These are phyloP conservation scores for Chascanopsetta lugubris DNA, from an alignment of 2,113 vertebrate species.

Conservation along the genomic window DNA sequence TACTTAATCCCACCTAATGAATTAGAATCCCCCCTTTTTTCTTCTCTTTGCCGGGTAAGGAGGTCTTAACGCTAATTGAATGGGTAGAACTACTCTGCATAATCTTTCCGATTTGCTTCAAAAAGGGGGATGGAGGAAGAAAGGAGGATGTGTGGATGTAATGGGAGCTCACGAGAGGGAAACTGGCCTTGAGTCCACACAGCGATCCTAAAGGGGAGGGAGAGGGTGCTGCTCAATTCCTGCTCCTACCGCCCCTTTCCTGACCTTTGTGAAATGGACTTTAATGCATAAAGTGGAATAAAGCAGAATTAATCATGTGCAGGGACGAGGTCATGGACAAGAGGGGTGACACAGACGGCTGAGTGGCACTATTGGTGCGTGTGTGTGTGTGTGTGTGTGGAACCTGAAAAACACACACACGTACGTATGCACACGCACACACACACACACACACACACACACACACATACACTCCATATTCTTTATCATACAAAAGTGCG, in stretches of 20 bases:
- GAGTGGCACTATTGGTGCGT: slow-evolving; percentile 33
- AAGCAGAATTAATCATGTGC: slow-evolving; percentile 72
- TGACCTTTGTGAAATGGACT: slow-evolving; percentile 74
- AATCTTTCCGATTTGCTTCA: slow-evolving; percentile 44
- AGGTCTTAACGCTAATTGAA: slow-evolving; percentile 74
- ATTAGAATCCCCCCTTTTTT: slow-evolving; percentile 65
- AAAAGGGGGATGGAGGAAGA: slow-evolving; percentile 37
- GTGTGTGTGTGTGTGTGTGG: slow-evolving; percentile 8
- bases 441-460: neutral
- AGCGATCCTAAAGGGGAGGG: slow-evolving; percentile 46
- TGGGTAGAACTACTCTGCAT: slow-evolving; percentile 57
- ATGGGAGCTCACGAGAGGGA: slow-evolving; percentile 57
- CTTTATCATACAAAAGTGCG: slow-evolving; percentile 39
- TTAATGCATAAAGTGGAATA: slow-evolving; percentile 76
- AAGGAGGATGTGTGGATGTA: slow-evolving; percentile 47
- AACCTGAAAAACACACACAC: too few relatives aligned
- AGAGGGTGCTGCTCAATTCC: slow-evolving; percentile 40
- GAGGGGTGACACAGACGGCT: slow-evolving; percentile 56
- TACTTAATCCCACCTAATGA: slow-evolving; percentile 75
- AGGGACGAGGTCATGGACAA: slow-evolving; percentile 69
- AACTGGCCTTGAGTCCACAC: slow-evolving; percentile 70
- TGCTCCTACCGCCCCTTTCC: slow-evolving; percentile 50
- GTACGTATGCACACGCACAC: too few relatives aligned
- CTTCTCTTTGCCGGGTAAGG: slow-evolving; percentile 58
- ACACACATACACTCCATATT: neutral